Evolutionary conservation across 2,888 invertebrate species (phyloP), one percentile per base, ranked within the genome.

Genomic region (Dolichomitus sp.): DNA sequence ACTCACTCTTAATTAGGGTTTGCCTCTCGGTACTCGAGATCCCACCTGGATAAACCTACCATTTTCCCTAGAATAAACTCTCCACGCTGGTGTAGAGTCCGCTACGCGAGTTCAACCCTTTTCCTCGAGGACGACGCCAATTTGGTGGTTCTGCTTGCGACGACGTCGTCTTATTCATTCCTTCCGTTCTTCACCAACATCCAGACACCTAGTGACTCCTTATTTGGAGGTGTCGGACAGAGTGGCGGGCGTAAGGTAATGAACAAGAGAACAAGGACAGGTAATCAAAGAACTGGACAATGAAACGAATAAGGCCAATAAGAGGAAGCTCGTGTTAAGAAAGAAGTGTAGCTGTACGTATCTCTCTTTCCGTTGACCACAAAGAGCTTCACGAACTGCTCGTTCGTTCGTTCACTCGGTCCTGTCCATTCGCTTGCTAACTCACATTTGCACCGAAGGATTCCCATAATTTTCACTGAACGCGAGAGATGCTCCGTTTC

Each of bases 11-110:
- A 90, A 91, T 91, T 91, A 91, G 87, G 86, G 84, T 72, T 85
- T 81, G 65, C 78, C 80, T 76, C 82, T 70, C 81, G 45, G 61
- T 52, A 40, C 76, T 80, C 80, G 83, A 78, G 82, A 78, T 80
- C 81, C 79, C 89, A 92, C 91, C 90, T 92, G 91, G 88, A 89
- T 90, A 92, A 92, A 92, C 91, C 87, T 84, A 74, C 37, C 66
- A 54, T 69, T 74, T 23, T 75, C 72, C 54, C 76, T 50, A 72
- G 83, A 83, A 76, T 83, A 68, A 81, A 84, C 81, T 52, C 70
- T 69, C 57, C 30, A 76, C 37, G 17, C 9, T 14, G 23, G 4
- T 11, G 61, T 33, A 9, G 40, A 27, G 45, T 69, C 45, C 48
- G 52, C 17, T 33, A 11, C 37, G 48, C 6, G 12, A n/a, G 37